These are phyloP conservation scores for Puma concolor DNA, from an alignment of 2,113 vertebrate genomes.

Conservation along the genomic window DNA sequence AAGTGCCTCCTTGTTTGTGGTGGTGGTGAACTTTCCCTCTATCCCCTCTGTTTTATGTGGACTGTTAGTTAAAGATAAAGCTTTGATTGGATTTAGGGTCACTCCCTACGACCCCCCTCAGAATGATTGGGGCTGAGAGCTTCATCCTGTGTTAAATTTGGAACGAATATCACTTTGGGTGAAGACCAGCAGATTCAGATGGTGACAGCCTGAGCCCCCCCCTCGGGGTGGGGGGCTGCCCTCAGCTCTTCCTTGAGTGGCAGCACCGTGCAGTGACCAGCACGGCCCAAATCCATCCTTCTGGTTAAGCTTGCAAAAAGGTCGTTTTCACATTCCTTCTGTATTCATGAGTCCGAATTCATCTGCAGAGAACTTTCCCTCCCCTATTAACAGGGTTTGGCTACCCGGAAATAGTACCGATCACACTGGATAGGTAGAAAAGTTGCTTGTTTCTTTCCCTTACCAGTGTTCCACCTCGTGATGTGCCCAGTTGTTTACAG, in stretches of 20 bases:
- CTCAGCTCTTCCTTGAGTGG: too few species aligned
- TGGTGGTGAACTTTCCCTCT: background rate
- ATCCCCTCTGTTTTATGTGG: background rate
- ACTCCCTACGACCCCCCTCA: background rate
- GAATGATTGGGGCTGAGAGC: background rate
- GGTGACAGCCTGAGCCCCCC: background rate
- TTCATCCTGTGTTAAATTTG: background rate
- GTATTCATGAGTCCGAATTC: background rate
- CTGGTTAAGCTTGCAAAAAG: background rate
- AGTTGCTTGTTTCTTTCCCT: background rate
- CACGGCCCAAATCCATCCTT: background rate
- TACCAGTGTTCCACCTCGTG: background rate
- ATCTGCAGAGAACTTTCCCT: background rate
- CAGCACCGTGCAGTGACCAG: background rate
- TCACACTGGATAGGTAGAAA: background rate
- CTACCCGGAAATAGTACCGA: background rate
- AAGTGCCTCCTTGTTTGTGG: background rate
- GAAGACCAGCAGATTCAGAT: background rate
- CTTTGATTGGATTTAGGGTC: background rate
- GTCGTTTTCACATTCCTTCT: background rate
- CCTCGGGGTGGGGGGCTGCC: too few species aligned
- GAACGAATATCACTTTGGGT: background rate
- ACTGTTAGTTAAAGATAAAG: background rate
- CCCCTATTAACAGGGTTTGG: background rate
- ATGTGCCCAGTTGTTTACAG: background rate